Evolutionary conservation across 1,140 invertebrate species (phyloP).

Genomic region (Thalassaphorura encarpata): DNA sequence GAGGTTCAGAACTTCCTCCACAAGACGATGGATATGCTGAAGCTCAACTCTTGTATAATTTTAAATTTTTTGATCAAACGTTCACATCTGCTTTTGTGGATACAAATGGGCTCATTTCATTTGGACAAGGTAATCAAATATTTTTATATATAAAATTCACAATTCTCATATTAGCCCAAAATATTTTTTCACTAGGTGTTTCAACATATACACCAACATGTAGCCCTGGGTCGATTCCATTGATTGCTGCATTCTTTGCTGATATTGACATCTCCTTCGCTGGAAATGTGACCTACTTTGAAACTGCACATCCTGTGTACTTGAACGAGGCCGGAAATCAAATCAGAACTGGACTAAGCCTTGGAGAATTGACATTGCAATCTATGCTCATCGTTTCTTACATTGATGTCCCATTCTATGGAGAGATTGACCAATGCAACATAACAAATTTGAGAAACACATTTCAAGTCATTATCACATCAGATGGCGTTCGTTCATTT

Average conservation of each 20-base stretch:
- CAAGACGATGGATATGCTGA: not conserved
- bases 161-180: too few relatives aligned
- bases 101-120: not conserved
- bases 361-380: not conserved
- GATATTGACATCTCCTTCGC: not conserved
- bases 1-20: not conserved
- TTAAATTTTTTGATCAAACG: not conserved
- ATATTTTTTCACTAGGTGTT: too few relatives aligned
- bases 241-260: not conserved
- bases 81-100: not conserved
- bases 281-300: not conserved
- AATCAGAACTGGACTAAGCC: not conserved
- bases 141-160: too few relatives aligned
- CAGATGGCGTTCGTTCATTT: not conserved
- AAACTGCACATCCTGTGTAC: not conserved
- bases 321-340: not conserved
- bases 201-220: not conserved
- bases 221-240: not conserved
- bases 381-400: not conserved
- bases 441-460: not conserved
- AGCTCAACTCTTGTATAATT: not conserved
- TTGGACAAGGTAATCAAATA: too few relatives aligned
- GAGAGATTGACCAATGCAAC: not conserved
- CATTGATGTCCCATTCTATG: not conserved
- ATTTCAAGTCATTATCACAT: not conserved